Conservation (phyloP, 2,113 vertebrate species). For the Tenebrosternarchus preto region DNA sequence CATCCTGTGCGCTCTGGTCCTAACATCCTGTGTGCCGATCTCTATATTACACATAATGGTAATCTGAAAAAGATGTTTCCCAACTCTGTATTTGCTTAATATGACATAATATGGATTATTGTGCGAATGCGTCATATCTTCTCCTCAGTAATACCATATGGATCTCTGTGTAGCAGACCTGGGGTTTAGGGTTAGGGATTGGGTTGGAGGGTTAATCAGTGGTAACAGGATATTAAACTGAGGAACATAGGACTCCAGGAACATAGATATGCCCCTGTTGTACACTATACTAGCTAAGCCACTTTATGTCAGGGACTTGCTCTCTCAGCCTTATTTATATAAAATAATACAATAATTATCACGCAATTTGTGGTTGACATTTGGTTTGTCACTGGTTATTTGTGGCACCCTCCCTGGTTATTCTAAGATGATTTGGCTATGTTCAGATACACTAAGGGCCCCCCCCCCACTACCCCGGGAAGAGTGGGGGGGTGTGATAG, state of each 20-base stretch:
- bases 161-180: no score
- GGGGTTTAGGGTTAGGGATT: no score
- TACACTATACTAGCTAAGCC: background rate
- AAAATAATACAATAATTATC: background rate
- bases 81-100: background rate
- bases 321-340: background rate
- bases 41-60: no score
- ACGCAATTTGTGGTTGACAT: background rate
- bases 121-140: no score
- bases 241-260: no score
- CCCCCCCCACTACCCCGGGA: background rate
- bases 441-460: background rate
- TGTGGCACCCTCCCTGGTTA: background rate
- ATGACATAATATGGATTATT: no score
- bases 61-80: background rate
- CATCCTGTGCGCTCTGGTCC: background rate
- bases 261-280: no score
- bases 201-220: no score
- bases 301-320: background rate
- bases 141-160: no score
- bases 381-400: background rate
- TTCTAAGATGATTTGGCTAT: background rate
- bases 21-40: background rate
- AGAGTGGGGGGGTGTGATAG: no score
- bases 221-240: no score